A percentile compares a stretch with the other conserved stretches of the same genome.
These are phyloP conservation scores for Lacerta viridis DNA, from an alignment of 2,797 vertebrate species.

Conservation along the genomic window DNA sequence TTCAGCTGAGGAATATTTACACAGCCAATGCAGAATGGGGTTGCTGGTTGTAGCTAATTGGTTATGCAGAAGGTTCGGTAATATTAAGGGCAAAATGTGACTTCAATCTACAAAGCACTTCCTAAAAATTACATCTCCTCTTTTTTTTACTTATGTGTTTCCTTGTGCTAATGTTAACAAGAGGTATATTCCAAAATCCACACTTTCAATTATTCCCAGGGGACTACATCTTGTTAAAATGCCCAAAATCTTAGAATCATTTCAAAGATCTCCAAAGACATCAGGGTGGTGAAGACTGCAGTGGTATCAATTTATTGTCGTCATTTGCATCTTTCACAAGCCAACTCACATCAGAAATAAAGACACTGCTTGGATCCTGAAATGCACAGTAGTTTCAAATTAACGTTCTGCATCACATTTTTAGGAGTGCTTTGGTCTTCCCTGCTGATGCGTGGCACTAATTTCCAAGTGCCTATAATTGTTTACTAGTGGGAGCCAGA, in stretches of 20 bases:
- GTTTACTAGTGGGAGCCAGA: conserved; percentile 45
- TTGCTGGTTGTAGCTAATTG: background rate
- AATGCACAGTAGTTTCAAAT: conserved; percentile 58
- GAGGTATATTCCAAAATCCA: conserved; percentile 5
- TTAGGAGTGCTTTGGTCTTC: conserved; percentile 56
- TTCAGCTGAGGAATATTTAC: background rate
- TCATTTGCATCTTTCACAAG: conserved; percentile 30
- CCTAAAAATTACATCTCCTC: background rate
- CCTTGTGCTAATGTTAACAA: background rate
- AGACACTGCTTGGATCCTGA: conserved; percentile 58
- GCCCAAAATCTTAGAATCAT: conserved; percentile 17
- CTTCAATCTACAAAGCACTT: background rate
- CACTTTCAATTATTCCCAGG: background rate
- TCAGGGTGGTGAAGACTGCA: background rate
- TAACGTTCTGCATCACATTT: conserved; percentile 60
- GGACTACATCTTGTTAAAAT: conserved; percentile 29
- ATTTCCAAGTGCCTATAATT: conserved; percentile 48
- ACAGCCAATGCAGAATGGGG: background rate
- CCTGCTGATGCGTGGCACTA: conserved; percentile 40
- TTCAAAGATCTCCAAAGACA: background rate
- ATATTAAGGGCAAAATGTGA: background rate
- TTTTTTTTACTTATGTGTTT: background rate
- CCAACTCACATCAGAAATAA: conserved; percentile 50
- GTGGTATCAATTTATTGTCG: conserved; percentile 15
- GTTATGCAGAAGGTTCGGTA: background rate